phyloP scores from a whole-genome alignment of 2,888 invertebrate genomes.

The Halocaridina rubra region DNA sequence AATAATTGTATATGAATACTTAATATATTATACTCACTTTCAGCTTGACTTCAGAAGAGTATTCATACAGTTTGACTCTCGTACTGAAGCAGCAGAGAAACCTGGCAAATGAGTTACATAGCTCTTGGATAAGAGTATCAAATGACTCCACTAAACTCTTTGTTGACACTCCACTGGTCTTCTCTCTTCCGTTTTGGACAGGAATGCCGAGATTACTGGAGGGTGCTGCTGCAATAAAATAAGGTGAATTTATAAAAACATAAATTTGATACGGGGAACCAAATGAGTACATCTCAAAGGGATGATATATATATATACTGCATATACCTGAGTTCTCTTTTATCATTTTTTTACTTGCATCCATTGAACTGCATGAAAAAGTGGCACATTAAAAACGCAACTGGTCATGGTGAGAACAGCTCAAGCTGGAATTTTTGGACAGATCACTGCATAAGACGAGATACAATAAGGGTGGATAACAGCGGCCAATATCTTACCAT shows the following conservation, averaged over 20 bases:
- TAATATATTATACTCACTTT: conserved; percentile 47
- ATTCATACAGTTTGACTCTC: conserved; percentile 28
- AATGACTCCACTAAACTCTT: conserved; percentile 37
- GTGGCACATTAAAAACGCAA: neutral
- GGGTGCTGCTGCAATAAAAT: conserved; percentile 2
- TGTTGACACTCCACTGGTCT: conserved; percentile 1
- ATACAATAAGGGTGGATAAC: too few relatives aligned
- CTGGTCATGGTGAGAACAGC: neutral
- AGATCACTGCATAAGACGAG: too few relatives aligned
- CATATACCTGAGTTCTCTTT: neutral
- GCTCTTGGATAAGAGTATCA: conserved; percentile 36
- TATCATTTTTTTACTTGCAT: neutral
- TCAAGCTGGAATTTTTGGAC: too few relatives aligned
- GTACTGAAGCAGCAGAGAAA: conserved; percentile 32
- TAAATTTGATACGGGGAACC: neutral
- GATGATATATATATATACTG: neutral
- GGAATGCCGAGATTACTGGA: conserved; percentile 29
- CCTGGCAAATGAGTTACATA: conserved; percentile 30
- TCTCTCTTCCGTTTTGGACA: conserved; percentile 45
- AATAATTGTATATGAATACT: too few relatives aligned
- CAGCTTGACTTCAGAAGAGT: conserved; percentile 17
- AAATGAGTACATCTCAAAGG: neutral
- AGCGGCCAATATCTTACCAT: too few relatives aligned
- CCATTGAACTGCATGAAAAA: neutral
- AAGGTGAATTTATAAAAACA: neutral